Evolutionary conservation across 2,888 invertebrate genomes (phyloP).

Genomic region (Nebria salina): DNA sequence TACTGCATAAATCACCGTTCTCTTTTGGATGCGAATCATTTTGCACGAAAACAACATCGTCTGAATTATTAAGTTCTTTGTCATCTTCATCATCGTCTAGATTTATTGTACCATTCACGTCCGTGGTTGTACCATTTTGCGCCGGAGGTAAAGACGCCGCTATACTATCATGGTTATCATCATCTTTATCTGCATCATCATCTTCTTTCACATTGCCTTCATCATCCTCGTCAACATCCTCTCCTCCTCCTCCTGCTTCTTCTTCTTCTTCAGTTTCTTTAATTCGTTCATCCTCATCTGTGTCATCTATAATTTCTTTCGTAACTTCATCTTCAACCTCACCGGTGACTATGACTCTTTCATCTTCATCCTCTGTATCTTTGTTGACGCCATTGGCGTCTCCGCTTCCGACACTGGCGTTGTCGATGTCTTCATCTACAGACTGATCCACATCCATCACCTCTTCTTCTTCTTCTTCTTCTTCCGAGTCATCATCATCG

Average conservation of each 20-base stretch:
- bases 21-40: constrained; percentile 49
- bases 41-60: constrained; percentile 59
- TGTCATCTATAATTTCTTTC: constrained; percentile 51
- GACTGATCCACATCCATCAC: constrained; percentile 50
- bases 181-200: constrained; percentile 49
- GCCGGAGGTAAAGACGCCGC: constrained; percentile 4
- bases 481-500: constrained; percentile 53
- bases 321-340: constrained; percentile 47
- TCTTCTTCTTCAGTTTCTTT: constrained; percentile 46
- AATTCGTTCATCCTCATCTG: too few species aligned
- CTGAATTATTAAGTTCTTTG: constrained; percentile 58
- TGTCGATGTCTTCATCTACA: constrained; percentile 52
- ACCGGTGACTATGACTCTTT: constrained; percentile 39
- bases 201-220: constrained; percentile 53
- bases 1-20: constrained; percentile 55
- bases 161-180: constrained; percentile 10
- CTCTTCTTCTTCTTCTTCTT: constrained; percentile 53
- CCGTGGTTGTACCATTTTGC: not conserved
- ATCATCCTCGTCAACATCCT: constrained; percentile 50
- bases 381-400: constrained; percentile 44
- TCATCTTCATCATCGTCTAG: constrained; percentile 43
- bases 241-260: constrained; percentile 50
- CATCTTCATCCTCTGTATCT: constrained; percentile 45
- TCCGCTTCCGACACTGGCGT: constrained; percentile 32
- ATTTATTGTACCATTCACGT: not conserved